Conservation (phyloP, 2,113 vertebrate species). For the Hepsetus odoe region DNA sequence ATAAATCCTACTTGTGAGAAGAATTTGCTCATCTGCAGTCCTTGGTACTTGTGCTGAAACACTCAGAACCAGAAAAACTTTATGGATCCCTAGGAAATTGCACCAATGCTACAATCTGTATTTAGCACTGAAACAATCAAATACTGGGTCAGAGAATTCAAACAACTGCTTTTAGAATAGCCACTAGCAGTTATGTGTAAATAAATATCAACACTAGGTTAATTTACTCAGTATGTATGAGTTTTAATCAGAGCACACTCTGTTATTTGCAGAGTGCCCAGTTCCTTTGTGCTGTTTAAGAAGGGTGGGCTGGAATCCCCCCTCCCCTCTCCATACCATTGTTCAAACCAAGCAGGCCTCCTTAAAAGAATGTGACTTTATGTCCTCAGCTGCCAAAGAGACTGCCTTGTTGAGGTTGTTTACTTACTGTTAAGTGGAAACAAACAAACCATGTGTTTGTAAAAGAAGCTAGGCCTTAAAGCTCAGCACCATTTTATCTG, state of each 20-base stretch:
- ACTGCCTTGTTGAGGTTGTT: neutral
- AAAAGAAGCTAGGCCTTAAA: neutral
- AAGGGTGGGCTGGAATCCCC: slow-evolving; percentile 28
- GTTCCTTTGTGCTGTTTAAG: slow-evolving; percentile 38
- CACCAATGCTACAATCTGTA: neutral
- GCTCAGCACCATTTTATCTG: neutral
- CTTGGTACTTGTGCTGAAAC: too few species aligned
- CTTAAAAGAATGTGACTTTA: slow-evolving; percentile 69
- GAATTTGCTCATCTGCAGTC: too few species aligned
- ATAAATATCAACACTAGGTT: neutral
- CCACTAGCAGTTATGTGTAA: neutral
- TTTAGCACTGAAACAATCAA: neutral
- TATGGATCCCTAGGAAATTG: neutral
- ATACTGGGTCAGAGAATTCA: neutral
- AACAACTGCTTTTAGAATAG: neutral
- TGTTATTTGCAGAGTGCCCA: slow-evolving; percentile 12
- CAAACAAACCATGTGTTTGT: neutral
- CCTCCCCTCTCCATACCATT: slow-evolving; percentile 52
- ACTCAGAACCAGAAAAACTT: too few species aligned
- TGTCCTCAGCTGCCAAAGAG: slow-evolving; percentile 43
- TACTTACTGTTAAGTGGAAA: slow-evolving; percentile 10
- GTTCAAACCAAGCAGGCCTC: slow-evolving; percentile 56
- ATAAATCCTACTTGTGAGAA: too few species aligned
- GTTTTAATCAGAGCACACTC: neutral
- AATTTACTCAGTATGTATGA: neutral